Evolutionary conservation across 2,113 vertebrate species (phyloP), one percentile per base, ranked within the genome.

Genomic region (Nycticebus coucang): DNA sequence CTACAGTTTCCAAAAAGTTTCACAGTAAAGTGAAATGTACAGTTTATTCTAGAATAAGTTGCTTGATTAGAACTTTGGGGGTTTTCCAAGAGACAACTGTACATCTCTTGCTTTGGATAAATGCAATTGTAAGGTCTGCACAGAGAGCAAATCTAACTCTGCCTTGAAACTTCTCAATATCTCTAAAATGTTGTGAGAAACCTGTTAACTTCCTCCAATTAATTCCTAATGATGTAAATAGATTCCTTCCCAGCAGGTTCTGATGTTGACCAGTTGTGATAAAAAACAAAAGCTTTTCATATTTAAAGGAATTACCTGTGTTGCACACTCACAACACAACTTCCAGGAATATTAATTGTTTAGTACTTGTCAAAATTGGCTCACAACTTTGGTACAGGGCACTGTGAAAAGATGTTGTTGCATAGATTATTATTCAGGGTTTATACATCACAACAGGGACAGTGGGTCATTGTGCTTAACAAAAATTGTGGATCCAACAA

Each of bases 21-120:
- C 79, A 97, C 24, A 59, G n/a, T 77, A 94, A 93, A 87, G 66
- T 93, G 81, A 94, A 90, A 77, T 45, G 14, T 86, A 24, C 35
- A 89, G 33, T 59, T 91, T 91, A 80, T 88, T 89, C 37, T 35
- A 90, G 79, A 50, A 88, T 57, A 88, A 83, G 30, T 53, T 93
- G 26, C 50, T 75, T 87, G 55, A n/a, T 88, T 78, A 74, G 68
- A 95, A 28, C 22, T 81, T 64, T 24, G 86, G 72, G 14, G 92
- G 50, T 85, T 79, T 68, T 89, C 93, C 74, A 41, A 77, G 53
- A 91, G 30, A 75, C n/a, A 87, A 78, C 53, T 45, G 4, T 78
- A 59, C 21, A 86, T 81, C 30, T 71, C 77, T 50, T 78, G 55
- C 24, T 91, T 88, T 91, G n/a, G 50, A 86, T 78, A 41, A 28